Evolutionary conservation across 2,888 invertebrate genomes (phyloP).

Genomic region (Lasioglossum calceatum): DNA sequence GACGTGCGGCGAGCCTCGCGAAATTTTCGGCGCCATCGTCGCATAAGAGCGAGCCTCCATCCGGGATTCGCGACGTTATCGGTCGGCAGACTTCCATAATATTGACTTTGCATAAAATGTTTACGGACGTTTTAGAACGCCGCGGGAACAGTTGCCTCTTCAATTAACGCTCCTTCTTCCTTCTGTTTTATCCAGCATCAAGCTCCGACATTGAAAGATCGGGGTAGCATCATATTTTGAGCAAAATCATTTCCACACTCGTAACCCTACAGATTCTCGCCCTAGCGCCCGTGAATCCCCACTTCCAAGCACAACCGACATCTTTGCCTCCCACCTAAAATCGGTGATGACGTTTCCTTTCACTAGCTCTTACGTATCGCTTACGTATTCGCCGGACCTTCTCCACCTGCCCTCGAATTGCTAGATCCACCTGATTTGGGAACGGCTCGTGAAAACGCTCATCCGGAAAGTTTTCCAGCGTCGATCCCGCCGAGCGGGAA

Average conservation of each 20-base stretch:
- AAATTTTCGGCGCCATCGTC: slow-evolving; percentile 8
- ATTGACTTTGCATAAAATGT: slow-evolving; percentile 5
- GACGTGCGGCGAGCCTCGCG: not conserved
- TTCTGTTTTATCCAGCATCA: not conserved
- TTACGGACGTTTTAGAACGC: slow-evolving; percentile 14
- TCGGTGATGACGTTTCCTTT: slow-evolving; percentile 72
- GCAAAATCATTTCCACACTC: not conserved
- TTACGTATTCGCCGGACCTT: slow-evolving; percentile 11
- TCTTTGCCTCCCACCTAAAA: slow-evolving; percentile 48
- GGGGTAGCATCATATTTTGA: not conserved
- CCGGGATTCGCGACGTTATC: not conserved
- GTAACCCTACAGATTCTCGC: slow-evolving; percentile 22
- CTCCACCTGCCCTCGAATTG: not conserved
- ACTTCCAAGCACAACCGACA: slow-evolving; percentile 9
- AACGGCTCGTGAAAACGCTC: not conserved
- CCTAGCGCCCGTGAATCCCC: slow-evolving; percentile 14
- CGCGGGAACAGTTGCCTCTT: not conserved
- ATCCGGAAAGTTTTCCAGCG: not conserved
- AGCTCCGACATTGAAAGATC: not conserved
- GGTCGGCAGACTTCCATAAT: not conserved
- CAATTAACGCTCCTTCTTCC: slow-evolving; percentile 3
- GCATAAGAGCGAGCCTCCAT: not conserved
- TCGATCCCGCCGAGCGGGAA: not conserved
- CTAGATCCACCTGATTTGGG: slow-evolving; percentile 18
- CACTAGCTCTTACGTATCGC: slow-evolving; percentile 59